Evolutionary conservation across 2,113 vertebrate species (phyloP).

Genomic region (Toxostoma redivivum): DNA sequence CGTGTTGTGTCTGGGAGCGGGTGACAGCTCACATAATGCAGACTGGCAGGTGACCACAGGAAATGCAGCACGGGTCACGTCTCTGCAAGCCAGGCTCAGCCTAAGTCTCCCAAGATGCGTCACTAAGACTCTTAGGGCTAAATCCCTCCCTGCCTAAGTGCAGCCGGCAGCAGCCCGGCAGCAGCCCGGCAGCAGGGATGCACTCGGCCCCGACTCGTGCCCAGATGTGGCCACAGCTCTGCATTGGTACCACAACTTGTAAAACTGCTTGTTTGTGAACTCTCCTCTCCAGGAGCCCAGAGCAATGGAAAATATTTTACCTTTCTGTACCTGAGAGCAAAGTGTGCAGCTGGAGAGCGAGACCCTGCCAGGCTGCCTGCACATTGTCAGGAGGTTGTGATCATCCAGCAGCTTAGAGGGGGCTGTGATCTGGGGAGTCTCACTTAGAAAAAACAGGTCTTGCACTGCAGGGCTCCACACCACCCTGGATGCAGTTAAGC

Average conservation of each 20-base stretch:
- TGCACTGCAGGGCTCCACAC: not conserved
- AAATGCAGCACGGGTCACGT: not conserved
- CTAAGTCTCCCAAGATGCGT: slow-evolving; percentile 44
- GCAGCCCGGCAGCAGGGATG: not conserved
- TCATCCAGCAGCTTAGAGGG: not conserved
- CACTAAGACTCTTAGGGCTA: slow-evolving; percentile 51
- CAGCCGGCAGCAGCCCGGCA: not conserved
- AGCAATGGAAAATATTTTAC: not conserved
- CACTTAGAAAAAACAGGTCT: not conserved
- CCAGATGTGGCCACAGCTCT: not conserved
- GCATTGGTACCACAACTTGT: not conserved
- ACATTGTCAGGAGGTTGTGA: fast-evolving
- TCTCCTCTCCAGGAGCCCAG: not conserved
- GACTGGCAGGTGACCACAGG: slow-evolving; percentile 24
- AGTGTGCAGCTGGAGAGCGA: not conserved
- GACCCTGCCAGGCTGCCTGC: not conserved
- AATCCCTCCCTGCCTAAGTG: not conserved
- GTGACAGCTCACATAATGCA: slow-evolving; percentile 20
- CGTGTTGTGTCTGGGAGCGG: not conserved
- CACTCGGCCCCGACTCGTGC: fast-evolving
- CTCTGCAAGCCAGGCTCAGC: slow-evolving; percentile 34
- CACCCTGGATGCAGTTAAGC: fast-evolving
- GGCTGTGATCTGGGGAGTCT: not conserved
- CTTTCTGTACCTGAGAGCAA: not conserved
- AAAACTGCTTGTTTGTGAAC: not conserved